phyloP scores from a whole-genome alignment of 2,797 vertebrate genomes.

The Orientallactaga sibirica region DNA sequence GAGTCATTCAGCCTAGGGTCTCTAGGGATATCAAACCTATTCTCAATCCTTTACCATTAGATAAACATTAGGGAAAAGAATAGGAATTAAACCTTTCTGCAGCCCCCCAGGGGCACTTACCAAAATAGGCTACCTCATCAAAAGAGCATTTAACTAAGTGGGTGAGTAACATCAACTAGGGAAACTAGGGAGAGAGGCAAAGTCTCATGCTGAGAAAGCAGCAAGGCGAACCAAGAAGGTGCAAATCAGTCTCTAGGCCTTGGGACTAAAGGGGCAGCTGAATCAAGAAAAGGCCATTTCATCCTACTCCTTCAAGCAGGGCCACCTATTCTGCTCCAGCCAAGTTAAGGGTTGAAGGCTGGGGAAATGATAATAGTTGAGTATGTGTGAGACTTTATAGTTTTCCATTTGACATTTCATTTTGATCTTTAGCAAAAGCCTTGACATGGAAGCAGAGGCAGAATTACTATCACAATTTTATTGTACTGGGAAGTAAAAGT shows the following conservation, averaged over 20 bases:
- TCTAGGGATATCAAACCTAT: constrained; percentile 72
- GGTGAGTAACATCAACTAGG: constrained; percentile 72
- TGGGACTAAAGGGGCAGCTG: background rate
- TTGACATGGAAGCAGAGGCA: constrained; percentile 14
- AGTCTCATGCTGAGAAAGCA: constrained; percentile 66
- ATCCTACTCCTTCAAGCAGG: background rate
- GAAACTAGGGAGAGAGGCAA: constrained; percentile 67
- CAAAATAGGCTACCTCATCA: constrained; percentile 82
- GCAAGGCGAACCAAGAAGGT: constrained; percentile 34
- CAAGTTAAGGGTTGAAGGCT: constrained; percentile 10
- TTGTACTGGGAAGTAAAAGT: background rate
- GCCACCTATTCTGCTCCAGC: background rate
- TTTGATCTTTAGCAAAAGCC: constrained; percentile 60
- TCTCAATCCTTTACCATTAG: constrained; percentile 82
- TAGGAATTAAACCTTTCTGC: constrained; percentile 79
- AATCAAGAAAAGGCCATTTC: background rate
- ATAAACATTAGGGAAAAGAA: constrained; percentile 81
- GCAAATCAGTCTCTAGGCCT: constrained; percentile 15
- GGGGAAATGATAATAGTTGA: background rate
- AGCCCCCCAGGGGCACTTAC: constrained; percentile 78
- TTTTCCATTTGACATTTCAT: constrained; percentile 53
- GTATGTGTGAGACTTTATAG: background rate
- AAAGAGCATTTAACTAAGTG: constrained; percentile 83
- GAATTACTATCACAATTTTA: constrained; percentile 23
- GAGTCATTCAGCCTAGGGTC: constrained; percentile 78